phyloP scores from a whole-genome alignment of 53 echinoderm and acorn worm species.

The Hippasteria phrygiana region DNA sequence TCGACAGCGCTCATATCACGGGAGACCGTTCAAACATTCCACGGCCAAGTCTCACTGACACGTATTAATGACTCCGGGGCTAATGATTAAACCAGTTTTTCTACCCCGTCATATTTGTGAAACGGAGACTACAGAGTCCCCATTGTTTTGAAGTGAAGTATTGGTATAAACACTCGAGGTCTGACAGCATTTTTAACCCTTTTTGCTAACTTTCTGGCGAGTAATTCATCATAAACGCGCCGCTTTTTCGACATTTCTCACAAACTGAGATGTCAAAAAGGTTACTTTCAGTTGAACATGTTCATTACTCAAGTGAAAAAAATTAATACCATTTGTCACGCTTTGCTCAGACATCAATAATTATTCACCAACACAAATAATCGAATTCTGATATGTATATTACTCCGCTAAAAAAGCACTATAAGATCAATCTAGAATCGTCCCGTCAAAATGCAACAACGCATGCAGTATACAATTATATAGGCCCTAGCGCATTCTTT shows the following conservation, averaged over 20 bases:
- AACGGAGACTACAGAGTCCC: constrained; percentile 9
- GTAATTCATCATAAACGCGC: not conserved
- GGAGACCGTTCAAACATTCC: constrained; percentile 32
- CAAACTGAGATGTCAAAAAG: too few species aligned
- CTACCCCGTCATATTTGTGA: not conserved
- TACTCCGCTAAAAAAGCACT: too few species aligned
- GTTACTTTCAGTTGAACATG: too few species aligned
- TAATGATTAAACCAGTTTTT: constrained; percentile 38
- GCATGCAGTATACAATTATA: too few species aligned
- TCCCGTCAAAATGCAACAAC: too few species aligned
- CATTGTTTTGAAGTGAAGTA: constrained; percentile 18
- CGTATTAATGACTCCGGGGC: constrained; percentile 49
- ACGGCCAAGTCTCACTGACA: constrained; percentile 21
- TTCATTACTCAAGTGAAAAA: too few species aligned
- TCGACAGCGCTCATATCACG: not conserved
- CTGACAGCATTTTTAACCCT: not conserved
- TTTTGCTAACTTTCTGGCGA: not conserved
- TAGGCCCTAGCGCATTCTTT: too few species aligned
- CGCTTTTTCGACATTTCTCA: not conserved
- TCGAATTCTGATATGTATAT: too few species aligned
- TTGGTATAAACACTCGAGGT: not conserved
- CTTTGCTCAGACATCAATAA: too few species aligned
- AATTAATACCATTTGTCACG: too few species aligned
- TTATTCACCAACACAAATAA: too few species aligned
- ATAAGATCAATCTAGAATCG: too few species aligned